Base-by-base conservation (phyloP, 2,113 vertebrate genomes). In the Seriola dumerili region DNA sequence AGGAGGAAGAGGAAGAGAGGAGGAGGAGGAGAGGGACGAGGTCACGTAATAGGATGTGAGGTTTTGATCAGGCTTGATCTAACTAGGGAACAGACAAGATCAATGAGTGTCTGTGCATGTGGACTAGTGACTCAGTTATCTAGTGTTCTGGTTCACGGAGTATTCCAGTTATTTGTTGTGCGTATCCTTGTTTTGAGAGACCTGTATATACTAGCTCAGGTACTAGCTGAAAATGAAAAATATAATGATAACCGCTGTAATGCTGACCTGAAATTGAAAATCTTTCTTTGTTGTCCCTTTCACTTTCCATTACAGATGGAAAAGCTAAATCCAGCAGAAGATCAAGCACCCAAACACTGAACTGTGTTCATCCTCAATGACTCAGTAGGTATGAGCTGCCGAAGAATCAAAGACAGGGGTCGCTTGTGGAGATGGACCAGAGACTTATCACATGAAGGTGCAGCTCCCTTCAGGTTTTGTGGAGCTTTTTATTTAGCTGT, bases 31-130 rank as follows among this genome's bases (percentile, higher is more conserved):
- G 36, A 25, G 36, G 66, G 65, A 83, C 19, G 54, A 72, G 81
- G 63, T 67, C 13, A n/a, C 76, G 65, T 71, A 76, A 81, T 44
- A 65, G 69, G 73, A 84, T 68, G 62, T 64, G 80, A 81, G 81
- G 36, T 55, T 34, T 32, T 68, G 59, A 82, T 77, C 67, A 64
- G 66, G 52, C 14, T 68, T 58, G 66, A 78, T 70, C 34, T 65
- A 75, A 83, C 32, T 55, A 44, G 11, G 54, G 19, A 25, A 72
- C 42, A 50, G 65, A 82, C 32, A 76, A 50, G 21, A 85, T 64
- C 46, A 55, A 21, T 46, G 75, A 55, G 25, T 40, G 48, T 7
- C 4, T 52, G 4, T 23, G 12, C 54, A 72, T 52, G 13, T 10
- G 25, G n/a, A 72, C 36, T 5, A 34, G 70, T 52, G 12, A 19